phyloP scores from a whole-genome alignment of 2,888 invertebrate genomes.

The Cheilosia vulpina region DNA sequence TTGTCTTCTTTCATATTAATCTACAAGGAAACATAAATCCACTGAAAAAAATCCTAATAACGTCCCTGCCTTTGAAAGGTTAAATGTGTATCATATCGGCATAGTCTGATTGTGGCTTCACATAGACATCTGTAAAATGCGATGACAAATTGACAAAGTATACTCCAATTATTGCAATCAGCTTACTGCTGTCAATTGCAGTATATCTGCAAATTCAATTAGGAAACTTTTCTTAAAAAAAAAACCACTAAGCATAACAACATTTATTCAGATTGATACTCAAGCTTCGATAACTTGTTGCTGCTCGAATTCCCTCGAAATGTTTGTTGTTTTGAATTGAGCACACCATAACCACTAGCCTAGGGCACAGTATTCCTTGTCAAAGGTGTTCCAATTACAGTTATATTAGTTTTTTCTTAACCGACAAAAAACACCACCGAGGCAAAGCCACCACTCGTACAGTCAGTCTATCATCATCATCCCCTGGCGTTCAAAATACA shows the following conservation, averaged over 20 bases:
- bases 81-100: too few relatives aligned
- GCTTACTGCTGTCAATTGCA: constrained; percentile 48
- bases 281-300: constrained; percentile 68
- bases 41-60: too few relatives aligned
- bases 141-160: background rate
- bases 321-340: constrained; percentile 17
- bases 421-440: constrained; percentile 19
- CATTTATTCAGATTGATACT: constrained; percentile 4
- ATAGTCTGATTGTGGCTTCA: too few relatives aligned
- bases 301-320: constrained; percentile 55
- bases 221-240: constrained; percentile 16
- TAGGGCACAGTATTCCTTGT: constrained; percentile 22
- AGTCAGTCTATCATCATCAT: constrained; percentile 52
- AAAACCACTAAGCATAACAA: background rate
- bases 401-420: constrained; percentile 33
- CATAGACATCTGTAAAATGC: too few relatives aligned
- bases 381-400: constrained; percentile 45
- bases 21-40: too few relatives aligned
- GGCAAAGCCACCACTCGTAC: constrained; percentile 26
- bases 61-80: too few relatives aligned
- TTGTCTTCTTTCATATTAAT: too few relatives aligned
- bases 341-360: constrained; percentile 34
- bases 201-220: constrained; percentile 41
- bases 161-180: background rate
- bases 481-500: constrained; percentile 67